Conservation (phyloP, 2,888 invertebrate species). For the Perizoma affinitatum region DNA sequence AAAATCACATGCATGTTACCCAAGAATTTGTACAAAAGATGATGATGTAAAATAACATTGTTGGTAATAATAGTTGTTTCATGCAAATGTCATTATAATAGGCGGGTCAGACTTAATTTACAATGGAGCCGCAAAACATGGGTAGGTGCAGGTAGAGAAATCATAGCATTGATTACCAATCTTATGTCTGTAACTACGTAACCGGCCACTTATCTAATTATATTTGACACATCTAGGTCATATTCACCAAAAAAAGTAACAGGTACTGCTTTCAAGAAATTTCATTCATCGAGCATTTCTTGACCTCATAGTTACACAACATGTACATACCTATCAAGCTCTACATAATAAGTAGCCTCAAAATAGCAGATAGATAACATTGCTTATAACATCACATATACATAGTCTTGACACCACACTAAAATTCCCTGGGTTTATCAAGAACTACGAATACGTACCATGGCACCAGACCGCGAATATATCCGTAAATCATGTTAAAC, state of each 20-base stretch:
- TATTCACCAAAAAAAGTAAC: conserved; percentile 12
- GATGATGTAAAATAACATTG: conserved; percentile 43
- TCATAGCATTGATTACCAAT: conserved; percentile 26
- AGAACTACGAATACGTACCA: too few species aligned
- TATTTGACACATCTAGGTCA: conserved; percentile 36
- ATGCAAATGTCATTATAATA: conserved; percentile 67
- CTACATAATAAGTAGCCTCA: background rate
- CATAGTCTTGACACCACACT: background rate
- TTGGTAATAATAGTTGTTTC: conserved; percentile 43
- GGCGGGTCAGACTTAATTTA: conserved; percentile 36
- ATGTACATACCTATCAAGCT: background rate
- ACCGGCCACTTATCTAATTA: conserved; percentile 30
- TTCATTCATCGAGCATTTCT: background rate
- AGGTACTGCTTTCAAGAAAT: conserved; percentile 4
- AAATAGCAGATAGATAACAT: background rate
- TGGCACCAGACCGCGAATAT: too few species aligned
- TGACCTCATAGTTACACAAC: conserved; percentile 2
- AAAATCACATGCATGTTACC: background rate
- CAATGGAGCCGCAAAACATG: conserved; percentile 29
- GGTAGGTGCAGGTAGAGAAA: conserved; percentile 16
- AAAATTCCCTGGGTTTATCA: too few species aligned
- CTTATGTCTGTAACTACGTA: conserved; percentile 27
- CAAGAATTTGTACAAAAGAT: background rate
- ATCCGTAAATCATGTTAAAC: too few species aligned
- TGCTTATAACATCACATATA: background rate